Conservation (phyloP, 2,888 invertebrate genomes). For the Hydriomena furcata region DNA sequence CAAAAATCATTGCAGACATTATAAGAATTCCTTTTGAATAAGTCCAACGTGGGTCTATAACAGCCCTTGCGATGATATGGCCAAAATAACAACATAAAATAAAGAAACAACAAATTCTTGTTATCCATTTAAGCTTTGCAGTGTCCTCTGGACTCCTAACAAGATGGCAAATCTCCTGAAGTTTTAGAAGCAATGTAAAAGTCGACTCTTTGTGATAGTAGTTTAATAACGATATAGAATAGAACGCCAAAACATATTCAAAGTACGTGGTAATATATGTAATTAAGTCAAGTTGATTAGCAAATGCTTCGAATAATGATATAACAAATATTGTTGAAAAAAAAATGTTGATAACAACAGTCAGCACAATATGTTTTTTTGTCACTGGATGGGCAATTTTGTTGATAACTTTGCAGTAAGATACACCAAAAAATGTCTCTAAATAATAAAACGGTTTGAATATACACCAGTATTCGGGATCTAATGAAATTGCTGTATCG, state of each 20-base stretch:
- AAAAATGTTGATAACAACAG: no score
- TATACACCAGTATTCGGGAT: no score
- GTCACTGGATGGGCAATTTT: background rate
- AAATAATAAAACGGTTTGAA: slow-evolving; percentile 2
- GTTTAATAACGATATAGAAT: background rate
- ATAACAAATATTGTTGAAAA: no score
- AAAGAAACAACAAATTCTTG: background rate
- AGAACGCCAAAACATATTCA: background rate
- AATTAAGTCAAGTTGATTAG: no score
- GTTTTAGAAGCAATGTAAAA: background rate
- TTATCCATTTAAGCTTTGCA: background rate
- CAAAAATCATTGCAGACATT: no score
- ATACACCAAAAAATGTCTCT: background rate
- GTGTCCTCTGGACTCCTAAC: background rate
- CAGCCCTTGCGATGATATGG: no score
- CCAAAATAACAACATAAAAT: no score
- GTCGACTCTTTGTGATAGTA: background rate
- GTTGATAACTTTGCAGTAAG: background rate
- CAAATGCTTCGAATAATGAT: no score
- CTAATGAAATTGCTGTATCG: no score
- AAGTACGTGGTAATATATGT: background rate
- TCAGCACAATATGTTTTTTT: background rate
- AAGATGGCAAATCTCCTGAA: background rate
- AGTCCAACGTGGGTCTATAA: no score
- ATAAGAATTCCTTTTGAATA: no score